Evolutionary conservation across 2,113 vertebrate genomes (phyloP), one percentile per base, ranked within the genome.

Genomic region (Atractosteus spatula): DNA sequence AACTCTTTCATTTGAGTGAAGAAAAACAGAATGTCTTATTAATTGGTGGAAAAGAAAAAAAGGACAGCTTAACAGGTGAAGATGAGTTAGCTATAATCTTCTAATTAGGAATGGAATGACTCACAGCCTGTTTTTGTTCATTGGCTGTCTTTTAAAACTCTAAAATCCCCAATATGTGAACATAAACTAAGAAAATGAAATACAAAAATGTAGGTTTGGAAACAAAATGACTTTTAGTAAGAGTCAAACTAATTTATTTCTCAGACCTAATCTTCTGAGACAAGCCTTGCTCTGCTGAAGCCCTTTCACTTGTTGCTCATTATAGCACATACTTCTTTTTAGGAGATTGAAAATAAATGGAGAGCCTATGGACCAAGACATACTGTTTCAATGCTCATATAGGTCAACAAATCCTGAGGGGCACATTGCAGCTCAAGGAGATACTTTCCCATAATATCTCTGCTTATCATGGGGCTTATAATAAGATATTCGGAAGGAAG

Each of bases 361-460:
- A 54, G n/a, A n/a, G 3, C 51, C 29, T 68, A 14, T 55, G n/a
- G 66, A 4, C 47, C 51, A 16, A 47, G n/a, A 44, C 51, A 68
- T 29, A 54, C 11, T 14, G 43, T 55, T 68, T 68, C 47, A 11
- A 11, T 55, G 47, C 66, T 17, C 3, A 55, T 55, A 47, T 68
- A 68, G 66, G 66, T 68, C 66, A 41, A 11, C 66, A n/a, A 8
- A 17, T 68, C 45, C 66, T 3, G 3, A 68, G 66, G 66, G 66
- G 47, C 8, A 41, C 66, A 55, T 51, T 51, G 16, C 13, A 51
- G 51, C 45, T 68, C 51, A 55, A 66, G 64, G 64, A 16, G 13
- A 66, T 66, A n/a, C 16, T 55, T 29, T 55, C 17, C 66, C n/a
- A 16, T 16, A 12, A 45, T 55, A 55, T 54, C n/a, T 55, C 66